Evolutionary conservation across 1,140 invertebrate genomes (phyloP).

Genomic region (Pogonus chalceus): DNA sequence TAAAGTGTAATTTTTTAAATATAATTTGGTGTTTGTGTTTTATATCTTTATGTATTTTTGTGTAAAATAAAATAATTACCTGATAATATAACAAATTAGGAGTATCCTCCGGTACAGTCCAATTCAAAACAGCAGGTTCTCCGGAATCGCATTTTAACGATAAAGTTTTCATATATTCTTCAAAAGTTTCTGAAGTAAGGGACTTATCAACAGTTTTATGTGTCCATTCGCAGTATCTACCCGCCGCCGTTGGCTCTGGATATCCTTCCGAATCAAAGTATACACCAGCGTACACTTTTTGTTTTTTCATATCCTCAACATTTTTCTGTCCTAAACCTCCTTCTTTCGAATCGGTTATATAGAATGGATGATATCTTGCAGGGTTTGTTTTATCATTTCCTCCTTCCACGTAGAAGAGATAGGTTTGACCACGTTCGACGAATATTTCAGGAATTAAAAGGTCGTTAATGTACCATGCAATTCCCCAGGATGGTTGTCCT

Average conservation of each 20-base stretch:
- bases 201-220: constrained; percentile 62
- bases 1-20: no score
- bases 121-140: constrained; percentile 60
- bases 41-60: no score
- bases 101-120: constrained; percentile 71
- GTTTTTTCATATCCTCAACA: constrained; percentile 52
- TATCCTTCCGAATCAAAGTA: constrained; percentile 62
- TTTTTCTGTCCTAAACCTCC: constrained; percentile 74
- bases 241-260: constrained; percentile 65
- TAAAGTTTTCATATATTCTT: constrained; percentile 65
- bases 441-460: constrained; percentile 80
- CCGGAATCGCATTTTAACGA: constrained; percentile 63
- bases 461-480: constrained; percentile 92
- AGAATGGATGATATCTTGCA: constrained; percentile 84
- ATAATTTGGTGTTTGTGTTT: no score
- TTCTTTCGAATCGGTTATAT: constrained; percentile 77
- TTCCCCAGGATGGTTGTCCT: constrained; percentile 73
- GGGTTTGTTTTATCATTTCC: constrained; percentile 58
- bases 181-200: constrained; percentile 53
- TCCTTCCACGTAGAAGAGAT: constrained; percentile 78
- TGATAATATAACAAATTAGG: constrained; percentile 81
- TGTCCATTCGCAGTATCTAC: constrained; percentile 66
- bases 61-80: constrained; percentile 46
- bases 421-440: constrained; percentile 78
- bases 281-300: constrained; percentile 72